Evolutionary conservation across 1,140 invertebrate species (phyloP), one percentile per base, ranked within the genome.

Genomic region (Drosophila nebulosa): DNA sequence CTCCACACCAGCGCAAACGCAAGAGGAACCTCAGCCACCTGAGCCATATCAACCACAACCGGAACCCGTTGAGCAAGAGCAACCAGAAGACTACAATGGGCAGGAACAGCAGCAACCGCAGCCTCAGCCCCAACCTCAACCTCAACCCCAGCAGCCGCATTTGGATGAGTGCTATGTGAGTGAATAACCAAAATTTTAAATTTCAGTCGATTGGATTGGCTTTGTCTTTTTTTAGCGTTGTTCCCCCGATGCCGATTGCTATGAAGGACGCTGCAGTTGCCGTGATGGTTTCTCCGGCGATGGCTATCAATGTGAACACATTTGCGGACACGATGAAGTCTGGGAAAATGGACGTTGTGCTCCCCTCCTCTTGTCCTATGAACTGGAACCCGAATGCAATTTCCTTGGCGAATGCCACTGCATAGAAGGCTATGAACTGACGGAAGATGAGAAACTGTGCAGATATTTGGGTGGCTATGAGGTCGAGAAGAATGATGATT

Each of bases 201-300:
- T 39, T 1, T 0, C 1, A 4, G n/a, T 14, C n/a, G 16, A 32
- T 24, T 3, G 1, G 0, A 7, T 0, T 3, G 1, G n/a, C 3
- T 12, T 1, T 14, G 0, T 30, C 64, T 2, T 12, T 4, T 1
- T 30, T 0, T 51, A 90, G 89, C 78, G 73, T 9, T 91, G 90
- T 21, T 76, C 90, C 0, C 79, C 83, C n/a, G 76, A 91, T 52
- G 93, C 94, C 6, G 90, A 94, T 64, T 95, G 94, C 79, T 81
- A 93, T 46, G 92, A 93, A 69, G 91, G 78, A 24, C 83, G 75
- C 27, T 91, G 96, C 73, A 79, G 93, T 6, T 99, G 97, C 89
- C 93, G 94, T 27, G 80, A 93, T 24, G 97, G 97, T 9, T 98
- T 94, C 89, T 91, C 92, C 42, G 97, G 96, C 3, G 93, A 97